Evolutionary conservation across 2,797 vertebrate species (phyloP).

Genomic region (Danio choprae): DNA sequence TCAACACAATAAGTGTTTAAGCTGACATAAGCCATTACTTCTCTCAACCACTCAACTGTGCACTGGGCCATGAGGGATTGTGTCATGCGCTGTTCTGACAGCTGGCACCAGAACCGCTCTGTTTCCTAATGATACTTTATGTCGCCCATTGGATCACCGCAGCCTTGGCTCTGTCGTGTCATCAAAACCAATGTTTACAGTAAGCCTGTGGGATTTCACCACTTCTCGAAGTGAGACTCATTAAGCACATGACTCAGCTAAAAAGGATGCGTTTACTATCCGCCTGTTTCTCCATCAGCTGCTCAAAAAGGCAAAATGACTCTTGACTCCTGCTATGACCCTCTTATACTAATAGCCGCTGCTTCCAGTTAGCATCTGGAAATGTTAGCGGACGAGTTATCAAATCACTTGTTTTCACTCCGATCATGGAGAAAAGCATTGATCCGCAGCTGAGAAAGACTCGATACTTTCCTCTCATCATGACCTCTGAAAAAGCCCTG

Average conservation of each 20-base stretch:
- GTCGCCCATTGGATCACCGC: conserved; percentile 11
- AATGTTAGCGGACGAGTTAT: conserved; percentile 39
- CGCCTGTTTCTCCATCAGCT: conserved; percentile 38
- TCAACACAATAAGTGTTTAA: conserved; percentile 72
- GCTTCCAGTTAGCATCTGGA: conserved; percentile 66
- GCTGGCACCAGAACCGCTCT: conserved; percentile 55
- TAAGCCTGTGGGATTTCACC: conserved; percentile 67
- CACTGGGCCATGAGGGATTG: conserved; percentile 69
- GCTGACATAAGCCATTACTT: conserved; percentile 74
- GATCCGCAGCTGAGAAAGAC: conserved; percentile 11
- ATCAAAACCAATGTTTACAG: conserved; percentile 67
- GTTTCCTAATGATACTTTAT: conserved; percentile 58
- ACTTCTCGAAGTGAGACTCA: conserved; percentile 42
- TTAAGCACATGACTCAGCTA: conserved; percentile 30
- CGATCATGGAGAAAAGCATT: conserved; percentile 29
- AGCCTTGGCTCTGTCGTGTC: conserved; percentile 51
- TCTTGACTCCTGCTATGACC: conserved; percentile 68
- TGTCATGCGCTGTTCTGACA: conserved; percentile 63
- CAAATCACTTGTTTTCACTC: conserved; percentile 36
- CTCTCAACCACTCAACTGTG: conserved; percentile 62
- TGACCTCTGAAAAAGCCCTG: conserved; percentile 19
- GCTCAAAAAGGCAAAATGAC: conserved; percentile 62
- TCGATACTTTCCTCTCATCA: conserved; percentile 11
- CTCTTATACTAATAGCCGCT: conserved; percentile 60
- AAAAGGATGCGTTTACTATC: conserved; percentile 14